Conservation (phyloP, 2,113 vertebrate genomes). For the Heteronetta atricapilla region DNA sequence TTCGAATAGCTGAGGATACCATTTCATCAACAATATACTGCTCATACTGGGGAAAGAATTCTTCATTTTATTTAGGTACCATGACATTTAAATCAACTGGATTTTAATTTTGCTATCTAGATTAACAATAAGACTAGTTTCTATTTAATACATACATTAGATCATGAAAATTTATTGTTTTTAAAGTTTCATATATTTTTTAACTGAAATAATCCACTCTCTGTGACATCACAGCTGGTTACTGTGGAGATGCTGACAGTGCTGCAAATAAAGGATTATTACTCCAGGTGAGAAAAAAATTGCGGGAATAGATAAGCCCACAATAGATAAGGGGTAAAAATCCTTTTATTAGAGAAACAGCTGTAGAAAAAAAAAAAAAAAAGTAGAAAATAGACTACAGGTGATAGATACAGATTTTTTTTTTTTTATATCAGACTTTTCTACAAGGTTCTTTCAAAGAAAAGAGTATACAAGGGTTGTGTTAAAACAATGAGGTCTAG, state of each 20-base stretch:
- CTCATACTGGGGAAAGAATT: not conserved
- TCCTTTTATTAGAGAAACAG: slow-evolving; percentile 7
- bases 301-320: slow-evolving; percentile 17
- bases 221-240: slow-evolving; percentile 22
- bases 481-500: not conserved
- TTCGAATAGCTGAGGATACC: not conserved
- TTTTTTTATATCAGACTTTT: slow-evolving; percentile 24
- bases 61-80: not conserved
- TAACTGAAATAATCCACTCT: not conserved
- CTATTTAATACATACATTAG: not conserved
- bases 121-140: not conserved
- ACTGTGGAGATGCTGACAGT: slow-evolving; percentile 15
- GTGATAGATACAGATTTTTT: not conserved
- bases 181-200: not conserved
- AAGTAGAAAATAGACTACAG: not conserved
- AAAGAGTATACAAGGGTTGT: not conserved
- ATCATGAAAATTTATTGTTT: not conserved
- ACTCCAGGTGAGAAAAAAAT: slow-evolving; percentile 18
- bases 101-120: not conserved
- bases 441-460: not conserved
- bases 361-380: not conserved
- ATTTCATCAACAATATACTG: not conserved
- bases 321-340: slow-evolving; percentile 21
- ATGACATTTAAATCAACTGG: not conserved
- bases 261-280: slow-evolving; percentile 46